phyloP scores from a whole-genome alignment of 92 coral and sea anemone genomes.

The Isaurus tuberculatus region DNA sequence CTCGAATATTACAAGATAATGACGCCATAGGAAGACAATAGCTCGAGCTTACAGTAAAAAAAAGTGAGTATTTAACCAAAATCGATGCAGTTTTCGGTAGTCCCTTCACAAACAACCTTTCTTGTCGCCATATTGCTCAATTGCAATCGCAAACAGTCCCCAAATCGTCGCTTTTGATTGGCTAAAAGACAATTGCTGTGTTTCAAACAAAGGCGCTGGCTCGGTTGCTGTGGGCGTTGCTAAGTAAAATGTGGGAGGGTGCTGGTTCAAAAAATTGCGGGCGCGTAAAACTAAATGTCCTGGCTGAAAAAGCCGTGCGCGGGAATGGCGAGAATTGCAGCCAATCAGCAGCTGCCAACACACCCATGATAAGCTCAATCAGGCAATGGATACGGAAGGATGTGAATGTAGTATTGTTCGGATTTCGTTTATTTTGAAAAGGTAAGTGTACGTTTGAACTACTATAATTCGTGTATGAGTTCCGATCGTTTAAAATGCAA shows the following conservation, averaged over 20 bases:
- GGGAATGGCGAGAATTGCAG: too few species aligned
- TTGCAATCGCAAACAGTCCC: constrained; percentile 6
- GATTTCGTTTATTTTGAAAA: too few species aligned
- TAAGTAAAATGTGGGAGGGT: constrained; percentile 1
- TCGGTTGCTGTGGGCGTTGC: constrained; percentile 49
- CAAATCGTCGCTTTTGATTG: constrained; percentile 27
- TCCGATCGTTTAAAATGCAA: too few species aligned
- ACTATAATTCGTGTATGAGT: too few species aligned
- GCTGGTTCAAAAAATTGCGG: not conserved
- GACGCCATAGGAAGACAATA: constrained; percentile 19
- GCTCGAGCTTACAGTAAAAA: not conserved
- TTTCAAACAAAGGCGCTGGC: constrained; percentile 62
- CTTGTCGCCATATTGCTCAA: constrained; percentile 28
- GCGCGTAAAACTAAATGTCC: not conserved
- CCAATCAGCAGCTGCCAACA: too few species aligned
- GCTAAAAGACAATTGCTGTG: constrained; percentile 28
- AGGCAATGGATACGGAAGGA: too few species aligned
- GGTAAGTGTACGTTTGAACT: too few species aligned
- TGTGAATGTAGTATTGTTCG: too few species aligned
- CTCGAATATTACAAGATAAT: not conserved
- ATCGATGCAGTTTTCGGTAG: constrained; percentile 20
- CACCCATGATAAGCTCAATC: too few species aligned
- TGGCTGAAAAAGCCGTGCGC: not conserved
- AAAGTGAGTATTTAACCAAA: constrained; percentile 7
- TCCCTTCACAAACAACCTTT: not conserved